A percentile compares a stretch with the other conserved stretches of the same genome.
phyloP scores from a whole-genome alignment of 2,113 vertebrate genomes.

The Eretmochelys imbricata region DNA sequence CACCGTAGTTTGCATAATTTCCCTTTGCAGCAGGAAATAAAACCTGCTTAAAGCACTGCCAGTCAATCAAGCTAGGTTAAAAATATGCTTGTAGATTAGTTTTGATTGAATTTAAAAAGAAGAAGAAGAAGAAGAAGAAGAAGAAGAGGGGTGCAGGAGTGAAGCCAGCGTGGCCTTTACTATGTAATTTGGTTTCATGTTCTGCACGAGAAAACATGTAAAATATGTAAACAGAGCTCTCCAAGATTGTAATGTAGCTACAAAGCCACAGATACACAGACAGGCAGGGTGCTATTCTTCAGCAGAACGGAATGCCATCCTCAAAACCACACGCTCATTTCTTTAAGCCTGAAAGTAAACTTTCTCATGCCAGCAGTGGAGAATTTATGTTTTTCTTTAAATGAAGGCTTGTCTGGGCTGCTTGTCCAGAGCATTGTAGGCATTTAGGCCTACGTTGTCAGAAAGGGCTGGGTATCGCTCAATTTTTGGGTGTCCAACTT shows the following conservation, averaged over 20 bases:
- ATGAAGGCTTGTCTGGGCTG: constrained; percentile 50
- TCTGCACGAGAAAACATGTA: constrained; percentile 80
- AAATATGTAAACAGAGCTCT: constrained; percentile 83
- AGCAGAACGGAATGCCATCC: constrained; percentile 72
- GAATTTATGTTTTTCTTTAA: constrained; percentile 54
- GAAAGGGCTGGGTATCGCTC: neutral
- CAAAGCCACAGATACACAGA: constrained; percentile 69
- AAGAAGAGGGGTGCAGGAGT: constrained; percentile 47
- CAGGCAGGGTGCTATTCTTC: constrained; percentile 74
- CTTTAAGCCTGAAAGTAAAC: constrained; percentile 80
- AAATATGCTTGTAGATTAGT: neutral
- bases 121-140: constrained; percentile 28
- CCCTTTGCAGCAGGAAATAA: neutral
- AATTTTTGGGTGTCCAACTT: constrained; percentile 30
- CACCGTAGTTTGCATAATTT: constrained; percentile 3
- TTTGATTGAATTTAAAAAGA: constrained; percentile 32
- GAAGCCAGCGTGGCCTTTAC: constrained; percentile 63
- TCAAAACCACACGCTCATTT: constrained; percentile 78
- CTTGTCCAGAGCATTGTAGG: neutral
- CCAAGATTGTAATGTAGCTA: constrained; percentile 66
- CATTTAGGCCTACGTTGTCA: constrained; percentile 36
- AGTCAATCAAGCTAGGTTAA: neutral
- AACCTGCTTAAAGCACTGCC: neutral
- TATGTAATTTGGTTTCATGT: constrained; percentile 83
- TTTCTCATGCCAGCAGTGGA: constrained; percentile 75